Evolutionary conservation across 2,888 invertebrate genomes (phyloP), one percentile per base, ranked within the genome.

Genomic region (Drosophila picticornis): DNA sequence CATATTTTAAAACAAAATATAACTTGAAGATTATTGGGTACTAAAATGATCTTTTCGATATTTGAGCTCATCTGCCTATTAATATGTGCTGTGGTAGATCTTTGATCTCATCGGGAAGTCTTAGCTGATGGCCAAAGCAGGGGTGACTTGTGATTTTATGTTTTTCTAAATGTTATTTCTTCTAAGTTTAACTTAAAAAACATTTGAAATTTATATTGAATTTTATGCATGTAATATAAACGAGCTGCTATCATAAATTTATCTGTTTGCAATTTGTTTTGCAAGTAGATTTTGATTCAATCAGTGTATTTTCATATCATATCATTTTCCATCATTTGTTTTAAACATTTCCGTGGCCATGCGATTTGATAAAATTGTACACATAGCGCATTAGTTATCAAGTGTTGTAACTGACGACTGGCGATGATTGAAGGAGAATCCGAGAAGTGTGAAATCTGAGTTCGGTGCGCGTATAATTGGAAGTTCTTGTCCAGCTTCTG

Each of bases 401-500:
- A 50, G 43, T 52, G 50, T 60, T 52, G 56, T 70, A 62, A 69
- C 60, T 66, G 74, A 63, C 62, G 74, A 73, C 66, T 71, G 77
- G 46, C 34, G 55, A 53, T 59, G 64, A 72, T 55, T 65, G 58
- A 64, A 57, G 50, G 29, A 48, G 25, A 25, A 10, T 6, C 10
- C 38, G 43, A 55, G 50, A 73, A 50, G 38, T 60, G 46, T 56
- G 48, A 60, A 77, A 38, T 80, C 50, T 63, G 60, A 55, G 61
- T 59, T 56, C 64, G 61, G 13, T 43, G 57, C 46, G 40, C 55
- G 55, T 43, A 68, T 80, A 80, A 80, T 80, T 78, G 81, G 77
- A 81, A 80, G 66, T 69, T 65, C 77, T 63, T 69, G 68, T 66
- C 77, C 81, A 77, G 81, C 72, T 60, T 67, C 67, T 50, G 75